A percentile compares a stretch with the other conserved stretches of the same genome.
These are phyloP conservation scores for Oncorhynchus kisutch DNA, from an alignment of 2,113 vertebrate genomes.

Conservation along the genomic window DNA sequence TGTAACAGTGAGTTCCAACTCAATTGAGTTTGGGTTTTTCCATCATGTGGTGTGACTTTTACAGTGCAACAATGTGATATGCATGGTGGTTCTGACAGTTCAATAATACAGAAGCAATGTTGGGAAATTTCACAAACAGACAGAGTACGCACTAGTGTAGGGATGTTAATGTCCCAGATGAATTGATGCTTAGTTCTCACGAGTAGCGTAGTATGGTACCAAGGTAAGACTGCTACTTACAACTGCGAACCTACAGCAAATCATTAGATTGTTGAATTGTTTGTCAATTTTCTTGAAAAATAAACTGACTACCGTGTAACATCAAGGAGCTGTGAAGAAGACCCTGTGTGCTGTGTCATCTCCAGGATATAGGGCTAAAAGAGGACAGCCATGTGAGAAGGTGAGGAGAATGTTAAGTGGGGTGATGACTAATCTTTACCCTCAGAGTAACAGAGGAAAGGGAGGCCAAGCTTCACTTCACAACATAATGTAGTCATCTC, in stretches of 20 bases:
- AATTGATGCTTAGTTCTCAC: conserved; percentile 13
- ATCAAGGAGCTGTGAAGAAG: too few relatives aligned
- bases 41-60: conserved; percentile 35
- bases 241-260: not conserved
- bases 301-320: too few relatives aligned
- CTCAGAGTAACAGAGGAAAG: too few relatives aligned
- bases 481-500: too few relatives aligned
- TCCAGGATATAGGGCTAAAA: too few relatives aligned
- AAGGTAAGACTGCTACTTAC: conserved; percentile 14
- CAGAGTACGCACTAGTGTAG: conserved; percentile 10
- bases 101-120: conserved; percentile 29
- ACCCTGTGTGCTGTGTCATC: too few relatives aligned
- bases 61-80: conserved; percentile 39
- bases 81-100: conserved; percentile 35
- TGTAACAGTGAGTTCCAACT: conserved; percentile 57
- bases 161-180: conserved; percentile 22
- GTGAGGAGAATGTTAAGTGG: too few relatives aligned
- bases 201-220: conserved; percentile 23
- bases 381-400: too few relatives aligned
- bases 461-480: too few relatives aligned
- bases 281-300: not conserved
- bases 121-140: conserved; percentile 36
- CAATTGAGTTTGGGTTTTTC: conserved; percentile 49
- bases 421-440: too few relatives aligned
- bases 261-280: not conserved